phyloP scores from a whole-genome alignment of 2,888 invertebrate genomes.

The Orchesella flavescens region DNA sequence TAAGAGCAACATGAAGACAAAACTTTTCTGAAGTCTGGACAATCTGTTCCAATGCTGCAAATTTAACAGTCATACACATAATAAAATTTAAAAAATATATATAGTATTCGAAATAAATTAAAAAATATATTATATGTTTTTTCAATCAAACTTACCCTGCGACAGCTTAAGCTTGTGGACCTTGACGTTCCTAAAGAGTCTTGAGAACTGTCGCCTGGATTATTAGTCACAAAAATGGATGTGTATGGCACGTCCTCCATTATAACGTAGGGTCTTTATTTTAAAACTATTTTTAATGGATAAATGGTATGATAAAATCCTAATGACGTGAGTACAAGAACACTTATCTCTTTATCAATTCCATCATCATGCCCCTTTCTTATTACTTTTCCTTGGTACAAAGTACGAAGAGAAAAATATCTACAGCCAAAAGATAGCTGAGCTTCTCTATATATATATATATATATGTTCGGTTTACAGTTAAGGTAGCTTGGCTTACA shows the following conservation, averaged over 20 bases:
- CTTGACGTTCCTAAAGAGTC: conserved; percentile 10
- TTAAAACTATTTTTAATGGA: too few species aligned
- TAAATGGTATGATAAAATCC: not conserved
- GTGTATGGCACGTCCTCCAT: conserved; percentile 64
- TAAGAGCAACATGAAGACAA: conserved; percentile 81
- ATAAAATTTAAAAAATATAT: too few species aligned
- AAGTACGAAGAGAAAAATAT: too few species aligned
- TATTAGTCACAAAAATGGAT: conserved; percentile 66
- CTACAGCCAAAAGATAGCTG: too few species aligned
- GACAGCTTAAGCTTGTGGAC: conserved; percentile 42
- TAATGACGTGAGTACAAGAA: too few species aligned
- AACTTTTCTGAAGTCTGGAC: conserved; percentile 86
- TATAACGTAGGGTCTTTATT: not conserved
- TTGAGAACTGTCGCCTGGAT: conserved; percentile 12
- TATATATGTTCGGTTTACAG: too few species aligned
- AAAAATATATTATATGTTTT: not conserved
- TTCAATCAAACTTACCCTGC: conserved; percentile 59
- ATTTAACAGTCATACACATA: too few species aligned
- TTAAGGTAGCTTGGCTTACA: too few species aligned
- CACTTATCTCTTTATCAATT: too few species aligned
- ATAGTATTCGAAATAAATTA: conserved; percentile 1
- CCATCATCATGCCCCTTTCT: not conserved
- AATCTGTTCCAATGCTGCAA: conserved; percentile 90
- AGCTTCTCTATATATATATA: too few species aligned
- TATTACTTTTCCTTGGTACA: too few species aligned